Evolutionary conservation across 1,140 invertebrate genomes (phyloP).

Genomic region (Lasaia peninsularis): DNA sequence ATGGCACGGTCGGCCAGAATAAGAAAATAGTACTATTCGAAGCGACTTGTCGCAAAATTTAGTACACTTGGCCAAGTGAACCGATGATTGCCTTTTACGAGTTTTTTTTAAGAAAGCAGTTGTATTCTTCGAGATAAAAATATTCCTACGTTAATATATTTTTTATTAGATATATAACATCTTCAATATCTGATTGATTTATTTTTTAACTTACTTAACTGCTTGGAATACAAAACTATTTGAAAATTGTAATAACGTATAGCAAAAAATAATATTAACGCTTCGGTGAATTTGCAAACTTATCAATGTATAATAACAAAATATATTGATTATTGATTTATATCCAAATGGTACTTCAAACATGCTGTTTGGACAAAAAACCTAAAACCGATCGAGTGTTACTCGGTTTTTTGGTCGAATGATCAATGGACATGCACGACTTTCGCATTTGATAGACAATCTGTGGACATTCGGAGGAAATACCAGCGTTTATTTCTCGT

Average conservation of each 20-base stretch:
- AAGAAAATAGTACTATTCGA: too few relatives aligned
- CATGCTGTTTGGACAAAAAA: slow-evolving; percentile 39
- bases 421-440: slow-evolving; percentile 68
- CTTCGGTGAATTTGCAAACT: slow-evolving; percentile 29
- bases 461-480: slow-evolving; percentile 54
- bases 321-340: slow-evolving; percentile 18
- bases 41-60: too few relatives aligned
- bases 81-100: too few relatives aligned
- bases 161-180: too few relatives aligned
- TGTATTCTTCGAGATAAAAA: too few relatives aligned
- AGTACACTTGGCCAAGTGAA: too few relatives aligned
- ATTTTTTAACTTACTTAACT: too few relatives aligned
- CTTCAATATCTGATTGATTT: too few relatives aligned
- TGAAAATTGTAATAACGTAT: slow-evolving; percentile 14
- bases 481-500: slow-evolving; percentile 64
- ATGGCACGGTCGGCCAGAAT: too few relatives aligned
- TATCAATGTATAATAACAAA: slow-evolving; percentile 20
- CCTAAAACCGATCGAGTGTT: slow-evolving; percentile 45
- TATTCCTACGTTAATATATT: too few relatives aligned
- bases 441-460: slow-evolving; percentile 64
- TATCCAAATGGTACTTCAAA: slow-evolving; percentile 17
- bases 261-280: slow-evolving; percentile 29
- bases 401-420: slow-evolving; percentile 58
- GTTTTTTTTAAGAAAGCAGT: too few relatives aligned
- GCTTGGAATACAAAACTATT: neutral